A percentile compares a stretch with the other conserved stretches of the same genome.
Conservation (phyloP, 2,797 vertebrate species). For the Strix occidentalis region DNA sequence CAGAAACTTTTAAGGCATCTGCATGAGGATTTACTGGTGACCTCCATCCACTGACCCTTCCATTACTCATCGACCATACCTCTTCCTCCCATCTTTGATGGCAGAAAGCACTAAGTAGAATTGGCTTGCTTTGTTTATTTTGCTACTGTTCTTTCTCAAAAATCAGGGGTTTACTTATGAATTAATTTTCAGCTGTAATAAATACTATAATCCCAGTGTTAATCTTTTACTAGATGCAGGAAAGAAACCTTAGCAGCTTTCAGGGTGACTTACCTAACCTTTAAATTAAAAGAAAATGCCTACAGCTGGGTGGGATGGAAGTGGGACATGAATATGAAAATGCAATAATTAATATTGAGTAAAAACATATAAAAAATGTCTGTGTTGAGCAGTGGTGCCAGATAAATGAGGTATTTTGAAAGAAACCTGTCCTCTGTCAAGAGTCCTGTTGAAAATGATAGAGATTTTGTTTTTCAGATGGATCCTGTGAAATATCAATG, state of each 20-base stretch:
- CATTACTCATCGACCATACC: background rate
- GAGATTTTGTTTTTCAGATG: slow-evolving; percentile 74
- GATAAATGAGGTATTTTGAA: background rate
- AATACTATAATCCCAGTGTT: background rate
- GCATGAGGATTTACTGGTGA: background rate
- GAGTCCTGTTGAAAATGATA: background rate
- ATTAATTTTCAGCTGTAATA: background rate
- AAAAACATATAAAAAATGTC: background rate
- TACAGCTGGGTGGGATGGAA: background rate
- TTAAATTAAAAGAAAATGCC: background rate
- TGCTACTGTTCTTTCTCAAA: background rate
- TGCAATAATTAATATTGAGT: background rate
- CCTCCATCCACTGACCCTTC: background rate
- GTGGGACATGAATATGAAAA: background rate
- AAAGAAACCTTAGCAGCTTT: background rate
- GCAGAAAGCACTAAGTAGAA: background rate
- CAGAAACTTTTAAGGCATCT: background rate
- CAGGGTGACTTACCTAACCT: background rate
- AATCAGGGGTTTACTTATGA: background rate
- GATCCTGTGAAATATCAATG: slow-evolving; percentile 86
- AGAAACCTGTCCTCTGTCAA: background rate
- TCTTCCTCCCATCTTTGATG: background rate
- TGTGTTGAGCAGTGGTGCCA: background rate
- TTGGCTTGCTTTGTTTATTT: background rate
- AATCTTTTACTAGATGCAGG: background rate